Evolutionary conservation across 2,113 vertebrate species (phyloP), one percentile per base, ranked within the genome.

Genomic region (Echinops telfairi): DNA sequence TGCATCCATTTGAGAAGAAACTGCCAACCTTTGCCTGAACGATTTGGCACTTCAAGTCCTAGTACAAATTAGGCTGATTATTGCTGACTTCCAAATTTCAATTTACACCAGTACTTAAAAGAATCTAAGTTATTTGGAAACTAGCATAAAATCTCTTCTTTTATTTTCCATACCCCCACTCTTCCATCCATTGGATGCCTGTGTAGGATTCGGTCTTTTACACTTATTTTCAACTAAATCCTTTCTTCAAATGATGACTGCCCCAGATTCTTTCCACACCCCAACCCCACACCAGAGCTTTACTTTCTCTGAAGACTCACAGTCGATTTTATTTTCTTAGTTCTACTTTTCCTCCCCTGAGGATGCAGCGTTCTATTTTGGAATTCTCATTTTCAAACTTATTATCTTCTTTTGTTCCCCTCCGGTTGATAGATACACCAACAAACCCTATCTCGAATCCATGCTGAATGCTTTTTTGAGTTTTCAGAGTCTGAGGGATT

Each of bases 1-100:
- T n/a, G 29, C 10, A 85, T n/a, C 6, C 12, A 27, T 90, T 91
- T 92, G 60, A 82, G 27, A 80, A 70, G 90, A 58, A 83, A 71
- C 57, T 91, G 57, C 31, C 87, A 60, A 19, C 73, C 47, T 60
- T 1, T 92, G 23, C 43, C 53, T 66, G 3, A 64, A 77, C 89
- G 83, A 86, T 64, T 84, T 81, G 80, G 57, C 33, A 68, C n/a
- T 92, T 89, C 38, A 12, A 80, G 40, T 73, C 36, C 19, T 77
- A 62, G 15, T 40, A 78, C 33, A 94, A 81, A 92, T 92, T 71
- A 93, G 20, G 33, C 76, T 80, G 68, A 95, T 90, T 71, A 80
- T 91, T 85, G 3, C 76, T 92, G 70, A 79, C 27, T 77, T 89
- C 20, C 64, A 91, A 10, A 79, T 89, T 95, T 93, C 82, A n/a